Evolutionary conservation across 2,797 vertebrate species (phyloP), one percentile per base, ranked within the genome.

Genomic region (Sphenopsis melanotis): DNA sequence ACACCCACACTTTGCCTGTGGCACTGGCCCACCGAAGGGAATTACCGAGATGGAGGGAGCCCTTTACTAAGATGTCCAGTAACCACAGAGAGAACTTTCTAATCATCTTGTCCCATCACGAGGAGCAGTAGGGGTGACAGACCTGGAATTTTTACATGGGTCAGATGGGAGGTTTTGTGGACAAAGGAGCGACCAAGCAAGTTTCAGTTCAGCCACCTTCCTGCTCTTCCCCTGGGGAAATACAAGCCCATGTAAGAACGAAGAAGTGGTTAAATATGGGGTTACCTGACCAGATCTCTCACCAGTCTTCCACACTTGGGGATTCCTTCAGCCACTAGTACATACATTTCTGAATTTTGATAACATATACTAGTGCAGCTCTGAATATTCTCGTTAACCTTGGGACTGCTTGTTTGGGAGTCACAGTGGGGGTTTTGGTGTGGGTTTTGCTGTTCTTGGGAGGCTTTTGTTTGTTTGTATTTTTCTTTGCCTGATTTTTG

Each of bases 401-500:
- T 30, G 27, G 5, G 6, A 26, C 17, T 71, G 4, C 5, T 49
- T 70, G 6, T 16, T 42, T 1, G 5, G 15, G 22, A 44, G 15
- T 7, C 5, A 3, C 0, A 0, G 19, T 7, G 23, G 12, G 16
- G 15, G 0, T 3, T 63, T 74, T 37, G 15, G 5, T 36, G 7
- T 53, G 30, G 11, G 3, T n/a, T 52, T 12, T 49, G 22, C 9
- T n/a, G 17, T 37, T 74, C 26, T 34, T 74, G 30, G 18, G 10
- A 6, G 6, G 1, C 2, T 4, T 7, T 53, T 27, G 18, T 15
- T 37, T 14, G 16, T 16, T 49, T 53, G 15, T 11, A 15, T 7
- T 75, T 57, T 68, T 29, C 27, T 60, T 46, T 60, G 13, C 12
- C 13, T 37, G 6, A 46, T n/a, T n/a, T 34, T 6, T 14, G 39